phyloP scores from a whole-genome alignment of 2,113 vertebrate genomes.

The Brachyhypopomus gauderio region DNA sequence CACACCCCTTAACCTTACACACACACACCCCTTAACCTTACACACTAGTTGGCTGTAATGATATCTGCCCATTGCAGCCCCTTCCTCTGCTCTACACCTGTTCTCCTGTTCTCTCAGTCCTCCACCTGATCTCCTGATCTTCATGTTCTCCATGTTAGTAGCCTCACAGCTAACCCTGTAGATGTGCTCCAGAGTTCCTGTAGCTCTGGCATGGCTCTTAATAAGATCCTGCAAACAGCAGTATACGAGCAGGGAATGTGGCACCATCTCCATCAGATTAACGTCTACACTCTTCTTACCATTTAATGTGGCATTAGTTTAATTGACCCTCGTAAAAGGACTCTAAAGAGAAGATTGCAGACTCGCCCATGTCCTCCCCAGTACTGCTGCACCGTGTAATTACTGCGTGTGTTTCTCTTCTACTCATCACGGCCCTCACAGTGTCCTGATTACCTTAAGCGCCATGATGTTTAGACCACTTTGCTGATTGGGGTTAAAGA shows the following conservation, averaged over 20 bases:
- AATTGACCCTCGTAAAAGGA: slow-evolving; percentile 43
- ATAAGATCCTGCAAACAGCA: background rate
- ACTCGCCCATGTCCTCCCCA: slow-evolving; percentile 30
- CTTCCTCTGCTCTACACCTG: too few species aligned
- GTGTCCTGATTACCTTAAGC: slow-evolving; percentile 66
- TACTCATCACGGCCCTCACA: slow-evolving; percentile 63
- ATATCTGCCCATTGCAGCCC: too few species aligned
- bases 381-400: slow-evolving; percentile 52
- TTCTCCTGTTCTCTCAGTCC: too few species aligned
- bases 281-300: slow-evolving; percentile 13
- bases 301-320: slow-evolving; percentile 44
- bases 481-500: background rate
- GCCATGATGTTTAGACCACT: background rate
- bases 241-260: background rate
- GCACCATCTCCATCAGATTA: slow-evolving; percentile 38
- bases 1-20: too few species aligned
- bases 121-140: too few species aligned
- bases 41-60: too few species aligned
- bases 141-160: too few species aligned
- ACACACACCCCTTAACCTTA: too few species aligned
- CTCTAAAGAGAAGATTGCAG: slow-evolving; percentile 49
- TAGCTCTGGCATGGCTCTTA: too few species aligned
- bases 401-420: slow-evolving; percentile 49
- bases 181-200: too few species aligned
- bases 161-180: too few species aligned